Evolutionary conservation across 1,140 invertebrate species (phyloP).

Genomic region (Drosophila asahinai): DNA sequence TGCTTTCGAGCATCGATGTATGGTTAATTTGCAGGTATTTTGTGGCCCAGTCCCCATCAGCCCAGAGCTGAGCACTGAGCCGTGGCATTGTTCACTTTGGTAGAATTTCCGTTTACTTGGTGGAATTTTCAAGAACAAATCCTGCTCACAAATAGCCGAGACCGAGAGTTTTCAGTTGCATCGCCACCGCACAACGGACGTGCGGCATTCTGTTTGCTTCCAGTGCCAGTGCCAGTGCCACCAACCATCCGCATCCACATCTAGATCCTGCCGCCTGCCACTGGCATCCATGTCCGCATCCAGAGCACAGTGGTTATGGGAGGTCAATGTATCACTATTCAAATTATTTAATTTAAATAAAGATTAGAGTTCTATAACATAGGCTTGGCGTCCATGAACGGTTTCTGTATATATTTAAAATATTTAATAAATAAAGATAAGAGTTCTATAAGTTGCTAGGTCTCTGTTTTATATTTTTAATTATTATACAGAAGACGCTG

Average conservation of each 20-base stretch:
- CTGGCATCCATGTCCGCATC: not conserved
- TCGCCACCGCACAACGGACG: not conserved
- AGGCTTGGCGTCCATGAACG: too few species aligned
- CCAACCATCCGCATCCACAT: not conserved
- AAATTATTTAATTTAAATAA: too few species aligned
- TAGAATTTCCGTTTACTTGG: conserved; percentile 2
- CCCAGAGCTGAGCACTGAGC: not conserved
- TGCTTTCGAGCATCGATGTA: not conserved
- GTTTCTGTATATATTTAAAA: too few species aligned
- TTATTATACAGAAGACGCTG: too few species aligned
- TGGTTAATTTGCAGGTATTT: conserved; percentile 18
- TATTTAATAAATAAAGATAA: too few species aligned
- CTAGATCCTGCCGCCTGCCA: not conserved
- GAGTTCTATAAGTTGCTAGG: too few species aligned
- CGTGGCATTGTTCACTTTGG: conserved; percentile 2
- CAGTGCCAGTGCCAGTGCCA: not conserved
- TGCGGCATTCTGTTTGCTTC: conserved; percentile 27
- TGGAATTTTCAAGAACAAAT: conserved; percentile 14
- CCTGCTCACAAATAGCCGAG: conserved; percentile 2
- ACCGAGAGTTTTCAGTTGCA: conserved; percentile 9
- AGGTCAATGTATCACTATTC: too few species aligned
- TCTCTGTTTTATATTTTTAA: not conserved
- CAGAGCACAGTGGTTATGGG: conserved; percentile 1
- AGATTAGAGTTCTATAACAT: too few species aligned
- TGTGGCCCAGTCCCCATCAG: not conserved